Percentiles rank a stretch among this genome's conserved stretches.
Conservation (phyloP, 2,797 vertebrate species). For the Thripadectes ignobilis region DNA sequence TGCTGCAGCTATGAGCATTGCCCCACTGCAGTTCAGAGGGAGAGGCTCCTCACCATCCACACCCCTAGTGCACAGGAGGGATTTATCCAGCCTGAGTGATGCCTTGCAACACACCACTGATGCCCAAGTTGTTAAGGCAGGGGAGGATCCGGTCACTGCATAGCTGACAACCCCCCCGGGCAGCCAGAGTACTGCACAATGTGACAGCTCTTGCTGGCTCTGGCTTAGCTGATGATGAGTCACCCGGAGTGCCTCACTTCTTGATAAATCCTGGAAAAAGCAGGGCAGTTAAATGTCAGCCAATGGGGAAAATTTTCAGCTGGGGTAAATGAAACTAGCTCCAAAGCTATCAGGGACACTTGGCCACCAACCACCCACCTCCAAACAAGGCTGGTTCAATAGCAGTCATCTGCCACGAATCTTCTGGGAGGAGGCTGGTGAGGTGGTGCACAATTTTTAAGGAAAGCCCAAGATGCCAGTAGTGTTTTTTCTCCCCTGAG, state of each 20-base stretch:
- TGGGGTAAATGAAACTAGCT: neutral
- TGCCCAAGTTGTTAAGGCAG: neutral
- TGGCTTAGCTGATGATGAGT: neutral
- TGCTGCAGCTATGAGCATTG: neutral
- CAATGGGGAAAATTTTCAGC: neutral
- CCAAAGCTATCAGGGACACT: neutral
- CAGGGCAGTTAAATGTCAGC: slow-evolving; percentile 40
- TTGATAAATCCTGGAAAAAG: slow-evolving; percentile 5
- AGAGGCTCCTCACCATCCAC: neutral
- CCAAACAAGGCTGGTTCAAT: neutral
- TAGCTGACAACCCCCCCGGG: neutral
- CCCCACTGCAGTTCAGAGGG: neutral
- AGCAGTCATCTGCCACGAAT: neutral
- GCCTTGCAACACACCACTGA: neutral
- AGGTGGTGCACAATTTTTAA: neutral
- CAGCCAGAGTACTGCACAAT: fast-evolving
- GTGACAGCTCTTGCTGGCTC: neutral
- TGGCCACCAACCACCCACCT: neutral
- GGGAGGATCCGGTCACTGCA: neutral
- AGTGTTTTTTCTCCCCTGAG: neutral
- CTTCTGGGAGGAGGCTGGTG: neutral
- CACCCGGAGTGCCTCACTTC: slow-evolving; percentile 18
- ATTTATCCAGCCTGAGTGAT: neutral
- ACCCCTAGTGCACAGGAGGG: neutral
- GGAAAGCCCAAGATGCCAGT: neutral